Conservation (phyloP, 1,140 invertebrate genomes). For the Lepidostoma basale region DNA sequence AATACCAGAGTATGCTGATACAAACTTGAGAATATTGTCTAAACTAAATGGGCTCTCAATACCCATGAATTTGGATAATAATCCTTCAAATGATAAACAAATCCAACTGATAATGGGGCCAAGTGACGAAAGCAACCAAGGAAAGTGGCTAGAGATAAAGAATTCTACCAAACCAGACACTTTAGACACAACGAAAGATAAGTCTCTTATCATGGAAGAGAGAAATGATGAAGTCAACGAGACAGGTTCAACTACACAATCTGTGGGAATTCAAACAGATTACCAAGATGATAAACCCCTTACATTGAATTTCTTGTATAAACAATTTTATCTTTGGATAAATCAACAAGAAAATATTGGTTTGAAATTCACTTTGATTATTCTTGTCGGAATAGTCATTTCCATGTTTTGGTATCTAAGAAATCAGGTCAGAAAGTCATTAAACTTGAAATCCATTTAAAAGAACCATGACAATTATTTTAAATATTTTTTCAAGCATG, state of each 20-base stretch:
- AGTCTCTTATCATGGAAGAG: not conserved
- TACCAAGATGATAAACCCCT: constrained; percentile 24
- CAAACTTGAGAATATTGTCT: constrained; percentile 45
- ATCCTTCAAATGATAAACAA: constrained; percentile 24
- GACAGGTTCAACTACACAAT: constrained; percentile 18
- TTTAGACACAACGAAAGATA: constrained; percentile 2
- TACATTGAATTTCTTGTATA: constrained; percentile 52
- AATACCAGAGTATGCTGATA: constrained; percentile 67
- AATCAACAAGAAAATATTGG: constrained; percentile 73
- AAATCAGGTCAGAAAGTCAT: constrained; percentile 57
- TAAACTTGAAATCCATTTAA: not conserved
- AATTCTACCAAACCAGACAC: constrained; percentile 16
- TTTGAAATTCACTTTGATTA: constrained; percentile 69
- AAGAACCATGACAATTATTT: no score
- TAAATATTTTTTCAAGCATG: no score
- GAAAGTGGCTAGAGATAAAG: constrained; percentile 38
- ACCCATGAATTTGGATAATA: constrained; percentile 23
- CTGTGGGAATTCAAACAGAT: constrained; percentile 54
- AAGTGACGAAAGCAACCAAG: constrained; percentile 6
- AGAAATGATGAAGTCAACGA: constrained; percentile 25
- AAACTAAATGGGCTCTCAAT: constrained; percentile 36
- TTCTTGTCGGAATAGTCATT: constrained; percentile 69
- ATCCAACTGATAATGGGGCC: constrained; percentile 39
- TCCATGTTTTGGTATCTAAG: constrained; percentile 75
- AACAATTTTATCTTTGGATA: constrained; percentile 62